A percentile compares a stretch with the other conserved stretches of the same genome.
Conservation (phyloP, 2,888 invertebrate genomes). For the Euclidia mi region DNA sequence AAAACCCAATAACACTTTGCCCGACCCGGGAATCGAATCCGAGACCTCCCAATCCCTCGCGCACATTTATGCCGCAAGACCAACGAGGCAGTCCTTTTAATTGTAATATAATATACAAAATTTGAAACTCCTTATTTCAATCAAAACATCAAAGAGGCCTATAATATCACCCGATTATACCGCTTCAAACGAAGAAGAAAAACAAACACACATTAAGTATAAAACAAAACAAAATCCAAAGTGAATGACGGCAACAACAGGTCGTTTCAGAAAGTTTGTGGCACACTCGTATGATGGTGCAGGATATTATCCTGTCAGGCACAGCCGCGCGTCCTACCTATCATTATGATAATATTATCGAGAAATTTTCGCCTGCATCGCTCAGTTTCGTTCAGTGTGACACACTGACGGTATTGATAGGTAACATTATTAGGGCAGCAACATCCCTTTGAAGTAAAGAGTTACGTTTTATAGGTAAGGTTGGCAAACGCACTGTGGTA, state of each 20-base stretch:
- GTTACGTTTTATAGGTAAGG: neutral
- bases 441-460: neutral
- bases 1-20: too few relatives aligned
- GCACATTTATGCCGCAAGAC: too few relatives aligned
- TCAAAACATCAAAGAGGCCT: too few relatives aligned
- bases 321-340: slow-evolving; percentile 66
- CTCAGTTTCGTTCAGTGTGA: slow-evolving; percentile 55
- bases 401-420: slow-evolving; percentile 51
- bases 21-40: too few relatives aligned
- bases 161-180: too few relatives aligned
- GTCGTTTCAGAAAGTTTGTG: slow-evolving; percentile 45
- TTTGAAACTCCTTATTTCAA: too few relatives aligned
- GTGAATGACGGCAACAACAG: neutral
- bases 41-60: too few relatives aligned
- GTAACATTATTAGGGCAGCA: neutral
- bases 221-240: too few relatives aligned
- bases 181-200: neutral
- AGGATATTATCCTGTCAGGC: slow-evolving; percentile 69
- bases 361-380: slow-evolving; percentile 76
- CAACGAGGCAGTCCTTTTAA: too few relatives aligned
- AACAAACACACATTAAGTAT: slow-evolving; percentile 18
- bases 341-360: slow-evolving; percentile 87
- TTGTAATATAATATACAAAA: too few relatives aligned
- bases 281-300: slow-evolving; percentile 19
- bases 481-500: too few relatives aligned